phyloP scores from a whole-genome alignment of 2,113 vertebrate genomes.

The Onychostoma macrolepis region DNA sequence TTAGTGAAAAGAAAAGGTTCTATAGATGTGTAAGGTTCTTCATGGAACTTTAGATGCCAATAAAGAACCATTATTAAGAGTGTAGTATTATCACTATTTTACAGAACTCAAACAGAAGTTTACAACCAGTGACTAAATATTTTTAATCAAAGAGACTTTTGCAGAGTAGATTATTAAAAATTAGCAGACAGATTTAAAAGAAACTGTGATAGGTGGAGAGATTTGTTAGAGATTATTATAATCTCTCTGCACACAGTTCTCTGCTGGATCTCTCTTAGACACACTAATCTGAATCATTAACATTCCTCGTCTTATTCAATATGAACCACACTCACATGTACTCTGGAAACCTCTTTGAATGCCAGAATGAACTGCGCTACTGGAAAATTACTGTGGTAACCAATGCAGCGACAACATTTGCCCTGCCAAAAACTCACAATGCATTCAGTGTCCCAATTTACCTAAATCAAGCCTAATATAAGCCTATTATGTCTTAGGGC shows the following conservation, averaged over 20 bases:
- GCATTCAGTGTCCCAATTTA: background rate
- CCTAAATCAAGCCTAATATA: background rate
- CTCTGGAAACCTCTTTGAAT: background rate
- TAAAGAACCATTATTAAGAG: too few species aligned
- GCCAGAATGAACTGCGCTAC: background rate
- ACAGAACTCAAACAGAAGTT: background rate
- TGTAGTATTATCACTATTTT: background rate
- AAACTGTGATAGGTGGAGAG: background rate
- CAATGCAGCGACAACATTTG: background rate
- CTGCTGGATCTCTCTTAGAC: constrained; percentile 57
- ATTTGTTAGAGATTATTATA: constrained; percentile 70
- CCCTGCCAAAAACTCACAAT: background rate
- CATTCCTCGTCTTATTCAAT: constrained; percentile 71
- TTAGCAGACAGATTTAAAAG: background rate
- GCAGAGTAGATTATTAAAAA: background rate
- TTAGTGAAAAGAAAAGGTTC: background rate
- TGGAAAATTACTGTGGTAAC: background rate
- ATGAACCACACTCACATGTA: constrained; percentile 18
- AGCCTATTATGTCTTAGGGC: too few species aligned
- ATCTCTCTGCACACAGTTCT: constrained; percentile 67
- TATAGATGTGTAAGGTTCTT: background rate
- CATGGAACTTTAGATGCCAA: background rate
- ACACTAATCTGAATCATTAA: constrained; percentile 75
- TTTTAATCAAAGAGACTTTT: background rate
- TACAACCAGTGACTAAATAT: background rate